These are phyloP conservation scores for Scaptodrosophila lebanonensis DNA, from an alignment of 1,140 invertebrate species.

Conservation along the genomic window DNA sequence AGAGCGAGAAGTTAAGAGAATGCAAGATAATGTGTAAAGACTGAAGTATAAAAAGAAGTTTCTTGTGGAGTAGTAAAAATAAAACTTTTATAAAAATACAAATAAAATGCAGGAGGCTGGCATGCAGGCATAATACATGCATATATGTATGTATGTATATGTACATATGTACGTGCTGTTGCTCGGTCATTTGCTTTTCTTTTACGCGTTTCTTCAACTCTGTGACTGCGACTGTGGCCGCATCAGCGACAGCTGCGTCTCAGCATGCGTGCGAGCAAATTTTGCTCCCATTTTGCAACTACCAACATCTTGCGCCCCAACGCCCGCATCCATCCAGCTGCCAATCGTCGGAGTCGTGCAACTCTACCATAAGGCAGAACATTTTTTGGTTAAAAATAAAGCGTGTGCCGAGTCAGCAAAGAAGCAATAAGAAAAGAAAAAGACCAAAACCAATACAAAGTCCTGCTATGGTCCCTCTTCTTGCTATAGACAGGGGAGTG, in stretches of 20 bases:
- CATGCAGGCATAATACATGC: too few relatives aligned
- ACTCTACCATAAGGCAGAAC: slow-evolving; percentile 1
- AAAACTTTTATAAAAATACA: too few relatives aligned
- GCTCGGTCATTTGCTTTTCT: slow-evolving; percentile 68
- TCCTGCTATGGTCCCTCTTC: slow-evolving; percentile 41
- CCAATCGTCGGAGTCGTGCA: too few relatives aligned
- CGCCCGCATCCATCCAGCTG: too few relatives aligned
- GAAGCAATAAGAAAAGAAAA: not conserved
- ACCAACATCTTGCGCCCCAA: too few relatives aligned
- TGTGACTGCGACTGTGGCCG: slow-evolving; percentile 15
- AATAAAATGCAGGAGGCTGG: too few relatives aligned
- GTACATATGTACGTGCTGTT: slow-evolving; percentile 49
- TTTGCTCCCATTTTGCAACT: slow-evolving; percentile 64
- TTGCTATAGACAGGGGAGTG: too few relatives aligned
- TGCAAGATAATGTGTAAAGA: slow-evolving; percentile 23
- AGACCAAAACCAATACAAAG: slow-evolving; percentile 21
- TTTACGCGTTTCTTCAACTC: slow-evolving; percentile 21
- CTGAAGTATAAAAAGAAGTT: too few relatives aligned
- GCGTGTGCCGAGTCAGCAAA: slow-evolving; percentile 26
- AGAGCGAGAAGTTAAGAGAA: slow-evolving; percentile 6
- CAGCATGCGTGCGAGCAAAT: too few relatives aligned
- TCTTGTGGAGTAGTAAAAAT: too few relatives aligned
- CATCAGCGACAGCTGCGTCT: too few relatives aligned
- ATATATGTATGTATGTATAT: too few relatives aligned
- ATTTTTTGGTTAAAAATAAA: slow-evolving; percentile 67